Conservation (phyloP, 2,888 invertebrate species). For the Panzeria rudis region DNA sequence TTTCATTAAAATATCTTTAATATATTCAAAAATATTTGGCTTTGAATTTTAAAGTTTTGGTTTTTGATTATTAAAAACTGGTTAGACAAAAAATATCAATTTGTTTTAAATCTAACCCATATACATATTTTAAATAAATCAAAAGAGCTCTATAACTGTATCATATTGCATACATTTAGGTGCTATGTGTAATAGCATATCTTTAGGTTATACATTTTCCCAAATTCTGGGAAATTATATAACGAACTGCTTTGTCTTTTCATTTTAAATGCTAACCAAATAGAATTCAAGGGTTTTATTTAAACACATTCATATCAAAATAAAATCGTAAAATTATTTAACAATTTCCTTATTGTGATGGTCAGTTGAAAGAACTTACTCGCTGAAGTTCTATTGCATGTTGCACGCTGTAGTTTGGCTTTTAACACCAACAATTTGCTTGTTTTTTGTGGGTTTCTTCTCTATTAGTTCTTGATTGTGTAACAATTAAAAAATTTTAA, state of each 20-base stretch:
- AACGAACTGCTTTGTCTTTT: not conserved
- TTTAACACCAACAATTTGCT: slow-evolving; percentile 12
- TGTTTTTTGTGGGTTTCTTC: not conserved
- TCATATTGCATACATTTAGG: not conserved
- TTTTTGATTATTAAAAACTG: too few relatives aligned
- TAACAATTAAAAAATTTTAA: slow-evolving; percentile 46
- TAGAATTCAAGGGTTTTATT: not conserved
- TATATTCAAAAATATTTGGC: too few relatives aligned
- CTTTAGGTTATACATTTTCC: not conserved
- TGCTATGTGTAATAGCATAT: not conserved
- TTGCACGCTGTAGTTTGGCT: slow-evolving; percentile 16
- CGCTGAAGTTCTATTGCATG: slow-evolving; percentile 31
- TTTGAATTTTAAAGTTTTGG: too few relatives aligned
- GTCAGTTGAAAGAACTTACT: slow-evolving; percentile 9
- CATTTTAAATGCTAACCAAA: too few relatives aligned
- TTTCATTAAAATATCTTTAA: too few relatives aligned
- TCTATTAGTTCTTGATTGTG: not conserved
- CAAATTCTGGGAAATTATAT: not conserved
- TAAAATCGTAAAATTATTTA: not conserved
- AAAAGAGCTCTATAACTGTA: not conserved
- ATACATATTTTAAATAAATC: too few relatives aligned
- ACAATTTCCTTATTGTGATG: not conserved
- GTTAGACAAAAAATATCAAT: too few relatives aligned
- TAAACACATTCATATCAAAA: not conserved
- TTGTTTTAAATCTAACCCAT: too few relatives aligned